phyloP scores from a whole-genome alignment of 2,888 invertebrate genomes.

The Desoria tigrina region DNA sequence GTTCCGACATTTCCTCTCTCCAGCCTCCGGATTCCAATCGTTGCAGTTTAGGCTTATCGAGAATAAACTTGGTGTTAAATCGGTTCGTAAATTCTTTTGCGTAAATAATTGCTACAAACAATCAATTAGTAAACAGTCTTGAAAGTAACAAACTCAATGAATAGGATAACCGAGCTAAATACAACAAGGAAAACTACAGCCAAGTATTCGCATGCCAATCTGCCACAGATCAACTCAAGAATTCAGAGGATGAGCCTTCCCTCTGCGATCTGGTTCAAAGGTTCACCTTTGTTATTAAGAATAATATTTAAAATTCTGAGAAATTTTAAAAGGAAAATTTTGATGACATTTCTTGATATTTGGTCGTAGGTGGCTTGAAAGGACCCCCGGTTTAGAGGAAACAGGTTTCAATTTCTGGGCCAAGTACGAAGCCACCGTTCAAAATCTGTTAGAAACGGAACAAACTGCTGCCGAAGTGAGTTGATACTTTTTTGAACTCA shows the following conservation, averaged over 20 bases:
- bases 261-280: conserved; percentile 81
- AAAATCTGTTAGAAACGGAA: conserved; percentile 70
- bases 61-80: conserved; percentile 75
- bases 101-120: too few relatives aligned
- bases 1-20: conserved; percentile 86
- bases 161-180: conserved; percentile 70
- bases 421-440: conserved; percentile 76
- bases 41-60: conserved; percentile 93
- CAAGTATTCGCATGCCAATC: conserved; percentile 80
- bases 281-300: too few relatives aligned
- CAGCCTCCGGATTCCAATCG: conserved; percentile 98
- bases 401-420: conserved; percentile 92
- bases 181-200: conserved; percentile 85
- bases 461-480: conserved; percentile 65
- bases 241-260: conserved; percentile 81
- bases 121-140: not conserved
- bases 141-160: not conserved
- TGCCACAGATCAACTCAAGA: conserved; percentile 61
- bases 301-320: not conserved
- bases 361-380: conserved; percentile 72
- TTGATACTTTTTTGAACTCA: not conserved
- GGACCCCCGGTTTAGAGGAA: conserved; percentile 86
- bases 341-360: not conserved
- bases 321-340: not conserved
- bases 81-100: conserved; percentile 57